phyloP scores from a whole-genome alignment of 2,113 vertebrate species.

The Todiramphus chloris region DNA sequence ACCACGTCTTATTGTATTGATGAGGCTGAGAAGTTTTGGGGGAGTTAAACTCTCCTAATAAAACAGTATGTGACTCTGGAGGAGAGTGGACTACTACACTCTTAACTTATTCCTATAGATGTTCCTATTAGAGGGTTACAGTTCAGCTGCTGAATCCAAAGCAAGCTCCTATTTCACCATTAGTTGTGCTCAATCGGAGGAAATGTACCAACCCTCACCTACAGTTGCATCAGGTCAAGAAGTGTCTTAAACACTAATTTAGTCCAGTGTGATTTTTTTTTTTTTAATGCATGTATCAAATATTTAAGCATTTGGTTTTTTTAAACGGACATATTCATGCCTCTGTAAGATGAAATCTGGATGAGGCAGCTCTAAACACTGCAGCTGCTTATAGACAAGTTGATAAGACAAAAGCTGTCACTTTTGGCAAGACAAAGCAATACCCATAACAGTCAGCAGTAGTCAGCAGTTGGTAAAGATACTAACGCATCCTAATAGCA shows the following conservation, averaged over 20 bases:
- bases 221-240: neutral
- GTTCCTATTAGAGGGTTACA: neutral
- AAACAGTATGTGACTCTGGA: neutral
- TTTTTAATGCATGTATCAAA: neutral
- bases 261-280: neutral
- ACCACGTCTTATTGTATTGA: neutral
- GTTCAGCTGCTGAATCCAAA: neutral
- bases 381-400: neutral
- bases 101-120: neutral
- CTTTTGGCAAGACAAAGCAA: neutral
- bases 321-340: neutral
- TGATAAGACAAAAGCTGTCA: neutral
- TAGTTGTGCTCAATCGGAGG: neutral
- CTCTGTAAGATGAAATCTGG: neutral
- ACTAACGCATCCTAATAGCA: neutral
- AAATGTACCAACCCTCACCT: neutral
- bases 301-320: neutral
- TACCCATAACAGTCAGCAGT: neutral
- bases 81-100: neutral
- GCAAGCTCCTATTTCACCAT: neutral
- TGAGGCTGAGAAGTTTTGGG: fast-evolving
- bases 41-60: neutral
- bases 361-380: neutral
- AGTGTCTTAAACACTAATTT: neutral
- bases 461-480: neutral